Evolutionary conservation across 35 echinoderm and acorn worm genomes (phyloP), one percentile per base, ranked within the genome.

Genomic region (Lytechinus pictus): DNA sequence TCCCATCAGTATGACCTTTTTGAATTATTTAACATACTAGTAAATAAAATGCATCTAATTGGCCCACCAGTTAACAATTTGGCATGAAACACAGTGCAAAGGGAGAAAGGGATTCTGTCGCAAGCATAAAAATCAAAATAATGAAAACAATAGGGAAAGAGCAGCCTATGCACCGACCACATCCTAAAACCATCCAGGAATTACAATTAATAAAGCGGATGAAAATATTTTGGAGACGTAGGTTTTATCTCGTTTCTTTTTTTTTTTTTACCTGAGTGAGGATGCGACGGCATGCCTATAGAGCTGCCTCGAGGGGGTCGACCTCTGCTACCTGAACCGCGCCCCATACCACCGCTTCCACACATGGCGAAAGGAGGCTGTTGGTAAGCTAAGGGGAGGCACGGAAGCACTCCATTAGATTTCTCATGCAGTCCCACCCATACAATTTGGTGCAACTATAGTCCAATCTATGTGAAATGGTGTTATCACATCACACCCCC

Each of bases 201-300:
- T n/a, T 79, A 24, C 19, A 24, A 79, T 79, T 79, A 79, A 79
- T 79, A 79, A 79, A 79, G 66, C 66, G 66, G 66, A 79, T 79
- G 66, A 79, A 16, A 79, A n/a, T 79, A 79, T 79, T 79, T 44
- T 79, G 66, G 66, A 79, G 0, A 24, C 21, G 66, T n/a, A 24
- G 66, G 66, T 51, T 28, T 27, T 28, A 9, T 89, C 19, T 89
- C 19, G 9, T 89, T 5, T 33, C 19, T 33, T 89, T 5, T 33
- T 52, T 27, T 89, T 89, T 90, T 28, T 52, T 90, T 90, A 90
- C 88, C 88, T 90, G 88, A 90, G 29, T 90, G 88, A 14, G 88
- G 88, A 90, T 52, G 88, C 88, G 88, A 90, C 88, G 88, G 88
- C 88, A 90, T 90, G 88, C 88, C 88, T 9, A 90, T 54, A 54